Percentiles rank a stretch among this genome's conserved stretches.
These are phyloP conservation scores for Indicator indicator DNA, from an alignment of 2,113 vertebrate genomes.

Conservation along the genomic window DNA sequence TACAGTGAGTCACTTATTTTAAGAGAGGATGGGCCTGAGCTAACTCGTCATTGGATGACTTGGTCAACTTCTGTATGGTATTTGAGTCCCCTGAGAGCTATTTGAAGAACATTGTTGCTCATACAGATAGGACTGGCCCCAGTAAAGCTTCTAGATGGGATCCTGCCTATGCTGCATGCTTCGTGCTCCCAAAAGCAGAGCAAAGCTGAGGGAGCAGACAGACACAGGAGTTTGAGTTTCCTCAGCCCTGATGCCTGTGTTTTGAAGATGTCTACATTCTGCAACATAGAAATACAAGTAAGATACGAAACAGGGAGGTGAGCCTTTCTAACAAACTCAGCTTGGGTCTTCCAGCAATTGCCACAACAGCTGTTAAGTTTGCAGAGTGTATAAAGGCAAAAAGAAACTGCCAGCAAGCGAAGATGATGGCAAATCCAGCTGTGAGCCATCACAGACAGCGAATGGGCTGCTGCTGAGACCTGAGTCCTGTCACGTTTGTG, in stretches of 20 bases:
- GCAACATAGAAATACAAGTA: neutral
- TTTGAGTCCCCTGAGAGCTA: neutral
- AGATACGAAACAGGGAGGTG: neutral
- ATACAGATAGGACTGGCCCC: neutral
- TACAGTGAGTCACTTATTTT: neutral
- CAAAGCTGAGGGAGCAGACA: neutral
- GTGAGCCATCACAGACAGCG: neutral
- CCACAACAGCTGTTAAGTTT: neutral
- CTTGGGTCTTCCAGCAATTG: neutral
- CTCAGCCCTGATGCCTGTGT: neutral
- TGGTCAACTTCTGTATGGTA: neutral
- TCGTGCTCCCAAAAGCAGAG: neutral
- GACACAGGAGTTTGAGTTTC: neutral
- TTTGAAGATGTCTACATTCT: neutral
- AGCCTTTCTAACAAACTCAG: neutral
- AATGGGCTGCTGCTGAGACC: neutral
- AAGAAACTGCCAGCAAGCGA: neutral
- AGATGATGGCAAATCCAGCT: constrained; percentile 40
- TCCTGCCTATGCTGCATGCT: fast-evolving
- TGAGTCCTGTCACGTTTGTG: neutral
- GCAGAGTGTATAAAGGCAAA: constrained; percentile 16
- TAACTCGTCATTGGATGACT: neutral
- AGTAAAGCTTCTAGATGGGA: neutral
- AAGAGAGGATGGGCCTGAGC: neutral
- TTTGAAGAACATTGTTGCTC: neutral